These are phyloP conservation scores for Smittia aterrima DNA, from an alignment of 2,888 invertebrate species.

Conservation along the genomic window DNA sequence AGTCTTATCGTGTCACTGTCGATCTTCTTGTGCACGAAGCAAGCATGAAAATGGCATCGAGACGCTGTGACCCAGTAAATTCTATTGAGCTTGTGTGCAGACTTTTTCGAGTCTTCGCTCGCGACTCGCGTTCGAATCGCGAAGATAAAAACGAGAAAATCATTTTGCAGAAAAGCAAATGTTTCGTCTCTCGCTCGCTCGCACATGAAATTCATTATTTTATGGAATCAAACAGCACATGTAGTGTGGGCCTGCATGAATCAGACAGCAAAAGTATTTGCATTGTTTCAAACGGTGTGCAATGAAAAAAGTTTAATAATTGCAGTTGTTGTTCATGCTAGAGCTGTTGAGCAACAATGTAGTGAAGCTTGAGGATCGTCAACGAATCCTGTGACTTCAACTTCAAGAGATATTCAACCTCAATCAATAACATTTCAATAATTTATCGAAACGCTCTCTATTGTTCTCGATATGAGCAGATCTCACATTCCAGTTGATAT, in stretches of 20 bases:
- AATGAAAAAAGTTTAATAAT: neutral
- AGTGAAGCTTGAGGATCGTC: no score
- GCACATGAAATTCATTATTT: no score
- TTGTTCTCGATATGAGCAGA: no score
- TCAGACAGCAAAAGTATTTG: no score
- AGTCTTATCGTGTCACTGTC: neutral
- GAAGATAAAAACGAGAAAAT: neutral
- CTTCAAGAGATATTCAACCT: no score
- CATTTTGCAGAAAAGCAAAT: conserved; percentile 7
- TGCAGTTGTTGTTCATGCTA: neutral
- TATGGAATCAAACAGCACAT: no score
- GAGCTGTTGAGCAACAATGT: no score
- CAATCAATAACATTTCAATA: no score
- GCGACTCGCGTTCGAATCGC: neutral
- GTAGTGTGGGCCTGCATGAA: no score
- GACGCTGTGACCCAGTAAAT: neutral
- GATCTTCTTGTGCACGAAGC: neutral
- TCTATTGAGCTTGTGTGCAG: neutral
- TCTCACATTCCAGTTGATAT: no score
- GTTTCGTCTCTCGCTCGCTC: neutral
- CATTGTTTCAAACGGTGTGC: neutral
- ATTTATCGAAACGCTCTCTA: no score
- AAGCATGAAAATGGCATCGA: neutral
- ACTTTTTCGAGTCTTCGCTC: neutral
- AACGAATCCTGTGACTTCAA: no score